Evolutionary conservation across 2,888 invertebrate species (phyloP).

Genomic region (Tinea pellionella): DNA sequence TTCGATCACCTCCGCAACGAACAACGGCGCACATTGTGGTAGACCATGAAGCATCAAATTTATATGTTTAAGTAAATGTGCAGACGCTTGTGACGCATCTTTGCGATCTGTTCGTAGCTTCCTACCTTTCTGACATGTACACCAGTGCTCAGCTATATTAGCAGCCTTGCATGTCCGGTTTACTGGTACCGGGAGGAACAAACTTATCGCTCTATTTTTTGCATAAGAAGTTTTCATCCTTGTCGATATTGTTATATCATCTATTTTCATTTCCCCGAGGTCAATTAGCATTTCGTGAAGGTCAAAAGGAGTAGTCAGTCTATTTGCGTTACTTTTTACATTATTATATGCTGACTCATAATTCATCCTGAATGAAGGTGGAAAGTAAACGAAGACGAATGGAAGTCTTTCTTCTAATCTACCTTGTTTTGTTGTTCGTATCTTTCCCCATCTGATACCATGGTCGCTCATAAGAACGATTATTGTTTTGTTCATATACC

Average conservation of each 20-base stretch:
- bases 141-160: slow-evolving; percentile 86
- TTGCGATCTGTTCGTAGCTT: slow-evolving; percentile 65
- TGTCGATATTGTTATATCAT: slow-evolving; percentile 42
- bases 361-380: slow-evolving; percentile 74
- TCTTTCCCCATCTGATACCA: slow-evolving; percentile 88
- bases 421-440: slow-evolving; percentile 86
- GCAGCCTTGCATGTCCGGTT: slow-evolving; percentile 82
- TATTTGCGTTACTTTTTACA: slow-evolving; percentile 73
- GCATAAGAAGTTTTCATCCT: slow-evolving; percentile 39
- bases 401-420: slow-evolving; percentile 90
- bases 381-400: slow-evolving; percentile 78
- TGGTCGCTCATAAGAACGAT: slow-evolving; percentile 88
- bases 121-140: slow-evolving; percentile 81
- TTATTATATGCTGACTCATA: slow-evolving; percentile 74
- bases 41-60: slow-evolving; percentile 72
- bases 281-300: slow-evolving; percentile 83
- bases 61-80: slow-evolving; percentile 72
- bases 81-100: slow-evolving; percentile 69
- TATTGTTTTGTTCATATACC: slow-evolving; percentile 74
- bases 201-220: slow-evolving; percentile 75
- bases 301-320: slow-evolving; percentile 86
- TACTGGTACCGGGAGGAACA: slow-evolving; percentile 78
- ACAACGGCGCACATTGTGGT: slow-evolving; percentile 74
- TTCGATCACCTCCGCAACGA: slow-evolving; percentile 71
- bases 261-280: slow-evolving; percentile 66